Conservation (phyloP, 2,797 vertebrate species). For the Lepus oiostolus region DNA sequence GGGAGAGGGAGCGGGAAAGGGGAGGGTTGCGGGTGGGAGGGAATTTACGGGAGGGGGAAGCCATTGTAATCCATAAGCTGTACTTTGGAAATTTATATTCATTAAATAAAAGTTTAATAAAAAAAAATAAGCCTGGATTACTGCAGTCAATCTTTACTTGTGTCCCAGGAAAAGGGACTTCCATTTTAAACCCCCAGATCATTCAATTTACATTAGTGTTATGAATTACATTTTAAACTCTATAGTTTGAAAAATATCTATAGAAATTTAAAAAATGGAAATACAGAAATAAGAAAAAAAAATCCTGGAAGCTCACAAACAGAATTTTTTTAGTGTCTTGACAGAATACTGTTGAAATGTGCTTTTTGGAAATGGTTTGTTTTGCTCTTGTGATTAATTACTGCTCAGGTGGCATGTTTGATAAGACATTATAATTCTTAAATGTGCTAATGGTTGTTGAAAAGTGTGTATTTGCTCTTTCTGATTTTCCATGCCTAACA, state of each 20-base stretch:
- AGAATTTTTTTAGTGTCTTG: neutral
- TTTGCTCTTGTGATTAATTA: neutral
- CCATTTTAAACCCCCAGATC: neutral
- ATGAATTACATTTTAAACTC: neutral
- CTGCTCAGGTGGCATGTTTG: neutral
- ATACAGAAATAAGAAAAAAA: neutral
- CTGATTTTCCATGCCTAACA: neutral
- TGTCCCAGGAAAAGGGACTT: neutral
- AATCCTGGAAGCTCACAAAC: neutral
- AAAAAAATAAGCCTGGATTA: constrained; percentile 29
- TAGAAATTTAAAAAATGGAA: constrained; percentile 3
- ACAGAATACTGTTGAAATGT: neutral
- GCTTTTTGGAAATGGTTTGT: neutral
- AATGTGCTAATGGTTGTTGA: neutral
- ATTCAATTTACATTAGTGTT: neutral
- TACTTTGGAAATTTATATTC: too few relatives aligned
- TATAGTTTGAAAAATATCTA: neutral
- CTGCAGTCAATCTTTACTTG: neutral
- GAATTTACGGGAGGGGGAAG: too few relatives aligned
- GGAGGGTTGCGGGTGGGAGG: too few relatives aligned
- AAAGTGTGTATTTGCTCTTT: neutral
- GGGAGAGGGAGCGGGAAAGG: too few relatives aligned
- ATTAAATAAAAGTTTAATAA: too few relatives aligned
- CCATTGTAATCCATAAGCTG: too few relatives aligned
- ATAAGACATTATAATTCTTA: neutral